Evolutionary conservation across 2,888 invertebrate species (phyloP), one percentile per base, ranked within the genome.

Genomic region (Phorcus lineatus): DNA sequence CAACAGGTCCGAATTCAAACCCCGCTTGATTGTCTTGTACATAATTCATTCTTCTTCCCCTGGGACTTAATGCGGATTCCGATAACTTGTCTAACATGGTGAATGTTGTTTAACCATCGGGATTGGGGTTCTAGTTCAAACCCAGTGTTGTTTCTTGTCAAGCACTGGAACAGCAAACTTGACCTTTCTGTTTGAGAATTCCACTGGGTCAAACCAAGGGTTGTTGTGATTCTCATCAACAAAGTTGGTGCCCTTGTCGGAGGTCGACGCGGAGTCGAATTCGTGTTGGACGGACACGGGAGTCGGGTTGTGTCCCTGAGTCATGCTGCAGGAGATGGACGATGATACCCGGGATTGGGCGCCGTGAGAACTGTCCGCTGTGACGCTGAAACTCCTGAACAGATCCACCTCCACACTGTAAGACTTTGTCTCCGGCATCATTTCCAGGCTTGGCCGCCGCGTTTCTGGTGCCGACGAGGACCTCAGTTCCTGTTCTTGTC

Each of bases 101-200:
- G n/a, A n/a, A n/a, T 57, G 24, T 11, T 57, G 13, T 19, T 22
- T 19, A n/a, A 57, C 13, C 57, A 24, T 19, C 2, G 24, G 13
- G 24, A 57, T 6, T 22, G 36, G 7, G 17, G 57, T 74, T 17
- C 47, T 24, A 6, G 24, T 9, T 84, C 74, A 87, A 53, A 88
- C 88, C 88, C 88, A 88, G 62, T 88, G 87, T 28, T 86, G 87
- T 55, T 86, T 87, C 57, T 87, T 86, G 66, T 83, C 84, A 0
- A 88, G 81, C 0, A 87, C 83, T 6, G 88, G 88, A 0, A 83
- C 84, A 11, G 84, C 81, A 57, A 81, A 79, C 77, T 80, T 79
- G 40, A 79, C 67, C 78, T 78, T 78, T 28, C 81, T 19, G 52
- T 81, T 24, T 28, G 80, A 74, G 28, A 76, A 66, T 66, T 52